phyloP scores from a whole-genome alignment of 1,140 invertebrate species.

The Saccostrea glomerata region DNA sequence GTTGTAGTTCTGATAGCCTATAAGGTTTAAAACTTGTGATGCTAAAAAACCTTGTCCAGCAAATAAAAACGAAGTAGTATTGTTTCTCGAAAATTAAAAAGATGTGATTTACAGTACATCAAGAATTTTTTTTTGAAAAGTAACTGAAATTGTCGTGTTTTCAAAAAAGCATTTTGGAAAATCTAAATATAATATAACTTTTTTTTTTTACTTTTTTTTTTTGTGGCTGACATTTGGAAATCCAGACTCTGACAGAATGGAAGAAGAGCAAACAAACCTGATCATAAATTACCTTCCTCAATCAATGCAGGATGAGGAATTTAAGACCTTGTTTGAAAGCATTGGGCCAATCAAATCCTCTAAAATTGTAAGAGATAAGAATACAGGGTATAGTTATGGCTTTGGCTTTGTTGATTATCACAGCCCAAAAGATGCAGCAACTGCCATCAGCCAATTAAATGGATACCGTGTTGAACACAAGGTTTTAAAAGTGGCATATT shows the following conservation, averaged over 20 bases:
- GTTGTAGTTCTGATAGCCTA: too few relatives aligned
- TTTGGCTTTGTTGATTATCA: slow-evolving; percentile 97
- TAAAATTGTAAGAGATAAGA: slow-evolving; percentile 89
- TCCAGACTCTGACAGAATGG: slow-evolving; percentile 42
- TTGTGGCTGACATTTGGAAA: slow-evolving; percentile 39
- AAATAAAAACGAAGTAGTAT: too few relatives aligned
- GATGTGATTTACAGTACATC: too few relatives aligned
- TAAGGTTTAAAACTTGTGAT: too few relatives aligned
- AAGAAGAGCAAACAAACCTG: slow-evolving; percentile 84
- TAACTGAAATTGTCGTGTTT: neutral
- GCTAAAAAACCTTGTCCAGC: too few relatives aligned
- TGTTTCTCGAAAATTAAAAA: too few relatives aligned
- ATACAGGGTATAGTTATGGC: slow-evolving; percentile 95
- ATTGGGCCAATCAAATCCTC: slow-evolving; percentile 88
- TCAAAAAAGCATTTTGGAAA: neutral
- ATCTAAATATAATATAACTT: neutral
- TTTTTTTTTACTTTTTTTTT: slow-evolving; percentile 46
- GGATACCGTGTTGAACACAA: slow-evolving; percentile 93
- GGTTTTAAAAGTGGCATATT: slow-evolving; percentile 93
- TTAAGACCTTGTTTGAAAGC: slow-evolving; percentile 91
- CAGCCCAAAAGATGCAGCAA: slow-evolving; percentile 89
- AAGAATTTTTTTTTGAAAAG: too few relatives aligned
- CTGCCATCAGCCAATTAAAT: slow-evolving; percentile 92
- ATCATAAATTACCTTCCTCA: slow-evolving; percentile 98
- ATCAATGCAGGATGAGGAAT: slow-evolving; percentile 93